phyloP scores from a whole-genome alignment of 2,113 vertebrate genomes.

The Triplophysa dalaica region DNA sequence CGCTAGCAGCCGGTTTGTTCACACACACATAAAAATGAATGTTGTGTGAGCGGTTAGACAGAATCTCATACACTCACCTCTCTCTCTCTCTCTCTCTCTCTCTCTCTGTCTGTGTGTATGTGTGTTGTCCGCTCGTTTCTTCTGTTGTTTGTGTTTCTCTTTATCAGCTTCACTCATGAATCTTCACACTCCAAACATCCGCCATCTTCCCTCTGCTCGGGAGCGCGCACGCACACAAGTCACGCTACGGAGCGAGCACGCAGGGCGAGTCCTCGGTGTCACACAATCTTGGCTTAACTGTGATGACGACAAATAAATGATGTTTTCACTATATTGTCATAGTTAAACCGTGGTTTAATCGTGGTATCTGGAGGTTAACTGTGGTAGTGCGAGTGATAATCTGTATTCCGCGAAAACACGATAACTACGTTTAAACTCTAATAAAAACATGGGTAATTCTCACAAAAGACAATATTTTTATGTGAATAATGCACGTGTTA shows the following conservation, averaged over 20 bases:
- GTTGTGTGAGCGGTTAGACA: not conserved
- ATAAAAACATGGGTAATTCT: too few species aligned
- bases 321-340: too few species aligned
- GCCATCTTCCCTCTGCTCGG: slow-evolving; percentile 72
- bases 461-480: too few species aligned
- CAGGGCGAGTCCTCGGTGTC: not conserved
- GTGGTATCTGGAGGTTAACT: too few species aligned
- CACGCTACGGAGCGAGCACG: not conserved
- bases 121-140: slow-evolving; percentile 1
- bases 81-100: slow-evolving; percentile 55
- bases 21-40: slow-evolving; percentile 7
- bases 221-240: slow-evolving; percentile 54
- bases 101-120: slow-evolving; percentile 47
- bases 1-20: slow-evolving; percentile 22
- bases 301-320: too few species aligned
- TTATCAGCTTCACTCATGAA: slow-evolving; percentile 72
- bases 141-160: slow-evolving; percentile 56
- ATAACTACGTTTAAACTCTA: too few species aligned
- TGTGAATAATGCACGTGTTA: too few species aligned
- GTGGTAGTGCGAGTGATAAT: too few species aligned
- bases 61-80: not conserved
- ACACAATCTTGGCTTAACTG: too few species aligned
- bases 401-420: too few species aligned
- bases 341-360: too few species aligned
- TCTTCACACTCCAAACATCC: slow-evolving; percentile 68